Percentiles rank a stretch among this genome's conserved stretches.
These are phyloP conservation scores for Cyanistes caeruleus DNA, from an alignment of 2,113 vertebrate species.

Conservation along the genomic window DNA sequence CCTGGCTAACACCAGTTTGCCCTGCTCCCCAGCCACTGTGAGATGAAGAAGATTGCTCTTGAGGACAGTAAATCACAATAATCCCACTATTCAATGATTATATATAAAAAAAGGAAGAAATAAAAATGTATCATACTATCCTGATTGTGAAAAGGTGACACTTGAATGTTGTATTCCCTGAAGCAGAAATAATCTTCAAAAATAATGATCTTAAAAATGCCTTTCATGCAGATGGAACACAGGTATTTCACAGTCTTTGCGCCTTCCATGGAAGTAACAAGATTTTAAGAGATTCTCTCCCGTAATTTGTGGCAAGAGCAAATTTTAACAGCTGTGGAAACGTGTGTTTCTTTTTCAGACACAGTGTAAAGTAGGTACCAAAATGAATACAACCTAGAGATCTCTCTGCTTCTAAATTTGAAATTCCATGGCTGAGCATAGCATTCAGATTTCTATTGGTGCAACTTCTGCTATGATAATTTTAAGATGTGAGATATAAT, in stretches of 20 bases:
- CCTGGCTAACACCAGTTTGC: neutral
- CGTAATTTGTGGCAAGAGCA: neutral
- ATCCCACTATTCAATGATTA: neutral
- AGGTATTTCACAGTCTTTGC: neutral
- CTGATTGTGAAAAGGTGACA: neutral
- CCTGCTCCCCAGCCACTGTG: fast-evolving
- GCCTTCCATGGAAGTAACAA: neutral
- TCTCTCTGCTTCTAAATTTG: neutral
- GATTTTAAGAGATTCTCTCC: neutral
- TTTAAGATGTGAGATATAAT: neutral
- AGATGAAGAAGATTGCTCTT: neutral
- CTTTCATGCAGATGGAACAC: neutral
- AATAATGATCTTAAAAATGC: neutral
- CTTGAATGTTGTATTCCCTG: neutral
- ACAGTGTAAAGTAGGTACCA: neutral
- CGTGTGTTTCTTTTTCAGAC: neutral
- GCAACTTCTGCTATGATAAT: neutral
- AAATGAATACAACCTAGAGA: neutral
- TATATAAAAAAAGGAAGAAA: neutral
- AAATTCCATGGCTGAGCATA: neutral
- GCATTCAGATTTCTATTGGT: neutral
- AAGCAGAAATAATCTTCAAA: neutral
- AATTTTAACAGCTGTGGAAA: neutral
- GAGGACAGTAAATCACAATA: neutral
- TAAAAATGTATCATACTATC: neutral